These are phyloP conservation scores for Chaetodon trifascialis DNA, from an alignment of 2,113 vertebrate genomes.

Conservation along the genomic window DNA sequence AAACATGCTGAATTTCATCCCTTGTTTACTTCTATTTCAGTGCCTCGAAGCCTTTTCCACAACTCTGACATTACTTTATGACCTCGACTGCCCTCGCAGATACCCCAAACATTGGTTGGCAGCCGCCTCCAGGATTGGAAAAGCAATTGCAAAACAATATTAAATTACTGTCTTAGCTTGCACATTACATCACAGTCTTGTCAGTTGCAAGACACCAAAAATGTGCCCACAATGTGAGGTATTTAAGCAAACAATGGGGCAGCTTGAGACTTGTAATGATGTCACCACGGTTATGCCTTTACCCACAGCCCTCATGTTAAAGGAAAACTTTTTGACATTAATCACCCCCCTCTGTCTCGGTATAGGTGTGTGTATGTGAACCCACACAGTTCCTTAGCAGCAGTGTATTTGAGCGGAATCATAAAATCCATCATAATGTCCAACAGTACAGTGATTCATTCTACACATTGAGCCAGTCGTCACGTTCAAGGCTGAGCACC, in stretches of 20 bases:
- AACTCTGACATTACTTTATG: conserved; percentile 1
- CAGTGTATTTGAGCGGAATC: neutral
- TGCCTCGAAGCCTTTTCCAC: neutral
- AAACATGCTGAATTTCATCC: neutral
- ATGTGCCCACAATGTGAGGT: conserved; percentile 8
- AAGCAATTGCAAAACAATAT: conserved; percentile 23
- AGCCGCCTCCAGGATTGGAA: neutral
- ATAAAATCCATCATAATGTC: neutral
- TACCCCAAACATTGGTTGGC: neutral
- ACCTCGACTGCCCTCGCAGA: neutral
- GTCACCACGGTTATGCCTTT: neutral
- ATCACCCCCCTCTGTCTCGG: neutral
- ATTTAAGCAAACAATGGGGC: conserved; percentile 29
- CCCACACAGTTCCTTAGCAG: neutral
- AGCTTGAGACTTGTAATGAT: conserved; percentile 32
- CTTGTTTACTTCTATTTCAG: neutral
- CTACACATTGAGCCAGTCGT: neutral
- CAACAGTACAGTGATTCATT: conserved; percentile 14
- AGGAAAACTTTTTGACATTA: neutral
- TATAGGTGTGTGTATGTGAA: neutral
- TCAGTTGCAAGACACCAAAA: conserved; percentile 10
- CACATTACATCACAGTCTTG: conserved; percentile 34
- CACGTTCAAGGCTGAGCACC: neutral
- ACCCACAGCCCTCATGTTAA: conserved; percentile 24
- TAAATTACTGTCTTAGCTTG: neutral